Conservation (phyloP, 53 echinoderm and acorn worm species). For the Pentamera pediparva region DNA sequence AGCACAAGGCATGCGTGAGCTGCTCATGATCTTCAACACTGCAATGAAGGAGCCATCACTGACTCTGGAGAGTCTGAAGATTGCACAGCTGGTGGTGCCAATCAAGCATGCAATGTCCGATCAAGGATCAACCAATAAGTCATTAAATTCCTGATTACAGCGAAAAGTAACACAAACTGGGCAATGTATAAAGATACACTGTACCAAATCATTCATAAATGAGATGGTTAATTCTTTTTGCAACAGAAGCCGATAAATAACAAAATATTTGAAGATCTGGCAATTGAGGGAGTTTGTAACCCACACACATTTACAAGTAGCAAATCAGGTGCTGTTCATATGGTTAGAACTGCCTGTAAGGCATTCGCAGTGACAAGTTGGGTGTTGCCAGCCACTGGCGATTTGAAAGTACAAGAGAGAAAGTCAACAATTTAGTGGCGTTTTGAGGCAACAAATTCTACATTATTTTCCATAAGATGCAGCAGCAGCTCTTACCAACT, state of each 20-base stretch:
- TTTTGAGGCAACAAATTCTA: slow-evolving; percentile 30
- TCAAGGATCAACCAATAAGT: slow-evolving; percentile 42
- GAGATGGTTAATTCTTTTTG: slow-evolving; percentile 36
- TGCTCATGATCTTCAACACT: background rate
- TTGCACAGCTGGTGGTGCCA: slow-evolving; percentile 24
- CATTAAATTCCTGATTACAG: slow-evolving; percentile 35
- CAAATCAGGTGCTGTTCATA: slow-evolving; percentile 19
- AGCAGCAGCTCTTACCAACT: slow-evolving; percentile 38
- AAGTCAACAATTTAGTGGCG: slow-evolving; percentile 19
- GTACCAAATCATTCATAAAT: background rate
- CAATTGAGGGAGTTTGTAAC: slow-evolving; percentile 17
- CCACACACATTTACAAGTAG: slow-evolving; percentile 32
- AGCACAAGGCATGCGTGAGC: slow-evolving; percentile 30
- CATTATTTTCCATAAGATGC: slow-evolving; percentile 47
- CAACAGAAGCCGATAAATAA: slow-evolving; percentile 46
- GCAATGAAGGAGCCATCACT: slow-evolving; percentile 7
- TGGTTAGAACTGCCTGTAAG: slow-evolving; percentile 38
- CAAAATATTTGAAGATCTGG: slow-evolving; percentile 34
- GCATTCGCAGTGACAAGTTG: slow-evolving; percentile 41
- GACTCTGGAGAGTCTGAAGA: slow-evolving; percentile 10
- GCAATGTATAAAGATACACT: slow-evolving; percentile 7
- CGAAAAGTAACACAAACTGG: slow-evolving; percentile 28
- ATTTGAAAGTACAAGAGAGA: background rate
- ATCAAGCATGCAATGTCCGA: slow-evolving; percentile 47
- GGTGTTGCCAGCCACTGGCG: slow-evolving; percentile 31